phyloP scores from a whole-genome alignment of 2,888 invertebrate genomes.

The Trachelus iudaicus region DNA sequence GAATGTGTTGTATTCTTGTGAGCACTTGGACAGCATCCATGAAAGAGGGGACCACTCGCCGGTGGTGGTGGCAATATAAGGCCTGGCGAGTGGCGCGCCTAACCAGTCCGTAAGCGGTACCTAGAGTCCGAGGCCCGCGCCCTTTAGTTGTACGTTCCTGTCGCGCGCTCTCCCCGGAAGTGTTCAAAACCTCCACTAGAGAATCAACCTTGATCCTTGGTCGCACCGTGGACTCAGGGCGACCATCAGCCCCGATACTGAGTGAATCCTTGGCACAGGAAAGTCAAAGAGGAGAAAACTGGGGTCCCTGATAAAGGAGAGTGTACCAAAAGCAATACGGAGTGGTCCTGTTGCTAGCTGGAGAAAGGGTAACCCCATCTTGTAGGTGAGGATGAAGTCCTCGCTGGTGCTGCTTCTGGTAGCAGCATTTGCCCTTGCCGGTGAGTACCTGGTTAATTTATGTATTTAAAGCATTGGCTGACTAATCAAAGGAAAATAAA shows the following conservation, averaged over 20 bases:
- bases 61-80: slow-evolving; percentile 65
- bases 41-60: slow-evolving; percentile 36
- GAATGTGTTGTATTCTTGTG: slow-evolving; percentile 8
- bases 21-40: slow-evolving; percentile 18
- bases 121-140: slow-evolving; percentile 23
- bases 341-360: slow-evolving; percentile 10
- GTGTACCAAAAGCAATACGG: slow-evolving; percentile 34
- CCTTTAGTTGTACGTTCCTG: slow-evolving; percentile 11
- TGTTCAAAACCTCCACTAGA: slow-evolving; percentile 9
- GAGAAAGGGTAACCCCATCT: slow-evolving; percentile 1
- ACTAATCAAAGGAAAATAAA: too few relatives aligned
- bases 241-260: not conserved
- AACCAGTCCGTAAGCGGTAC: slow-evolving; percentile 62
- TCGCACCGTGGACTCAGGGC: not conserved
- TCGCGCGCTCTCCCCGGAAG: slow-evolving; percentile 20
- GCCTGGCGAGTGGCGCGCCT: slow-evolving; percentile 53
- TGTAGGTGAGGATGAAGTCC: slow-evolving; percentile 52
- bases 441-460: slow-evolving; percentile 45
- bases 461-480: not conserved
- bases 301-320: slow-evolving; percentile 7
- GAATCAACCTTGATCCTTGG: not conserved
- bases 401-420: slow-evolving; percentile 55
- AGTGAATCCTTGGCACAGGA: not conserved
- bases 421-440: slow-evolving; percentile 50
- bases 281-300: slow-evolving; percentile 12